Percentiles rank a stretch among this genome's conserved stretches.
Conservation (phyloP, 2,797 vertebrate genomes). For the Lindbergichthys nudifrons region DNA sequence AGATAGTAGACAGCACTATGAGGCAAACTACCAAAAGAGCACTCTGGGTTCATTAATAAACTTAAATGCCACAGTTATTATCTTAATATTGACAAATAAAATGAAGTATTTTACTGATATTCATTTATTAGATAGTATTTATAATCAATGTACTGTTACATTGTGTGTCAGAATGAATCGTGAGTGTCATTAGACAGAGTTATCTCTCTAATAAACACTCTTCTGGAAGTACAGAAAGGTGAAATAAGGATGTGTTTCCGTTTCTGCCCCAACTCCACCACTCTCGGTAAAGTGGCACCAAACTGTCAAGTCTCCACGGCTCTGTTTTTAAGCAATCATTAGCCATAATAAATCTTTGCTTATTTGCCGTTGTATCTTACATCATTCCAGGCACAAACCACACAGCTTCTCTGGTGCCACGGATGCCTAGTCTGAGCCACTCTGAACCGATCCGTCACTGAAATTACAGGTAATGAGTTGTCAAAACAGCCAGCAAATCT, state of each 20-base stretch:
- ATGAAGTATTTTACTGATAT: not conserved
- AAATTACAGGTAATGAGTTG: slow-evolving; percentile 89
- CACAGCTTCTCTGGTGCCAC: slow-evolving; percentile 64
- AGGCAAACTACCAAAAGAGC: not conserved
- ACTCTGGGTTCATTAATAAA: slow-evolving; percentile 6
- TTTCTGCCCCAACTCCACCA: slow-evolving; percentile 48
- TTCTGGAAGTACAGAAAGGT: slow-evolving; percentile 26
- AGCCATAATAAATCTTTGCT: slow-evolving; percentile 79
- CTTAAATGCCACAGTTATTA: not conserved
- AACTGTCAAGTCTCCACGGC: slow-evolving; percentile 73
- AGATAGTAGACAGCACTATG: not conserved
- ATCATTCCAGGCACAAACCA: slow-evolving; percentile 76
- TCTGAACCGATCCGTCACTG: slow-evolving; percentile 81
- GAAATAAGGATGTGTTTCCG: slow-evolving; percentile 60
- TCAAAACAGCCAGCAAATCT: slow-evolving; percentile 79
- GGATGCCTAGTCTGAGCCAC: slow-evolving; percentile 71
- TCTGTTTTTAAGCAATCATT: slow-evolving; percentile 80
- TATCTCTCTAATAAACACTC: slow-evolving; percentile 6
- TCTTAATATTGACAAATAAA: not conserved
- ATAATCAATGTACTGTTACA: not conserved
- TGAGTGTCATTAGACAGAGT: not conserved
- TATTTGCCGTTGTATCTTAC: slow-evolving; percentile 75
- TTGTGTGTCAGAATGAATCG: too few relatives aligned
- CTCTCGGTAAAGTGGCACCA: slow-evolving; percentile 37
- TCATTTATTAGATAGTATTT: not conserved